phyloP scores from a whole-genome alignment of 37 sponge, comb jelly and placozoan species.

The Cladorhizidae sp. region DNA sequence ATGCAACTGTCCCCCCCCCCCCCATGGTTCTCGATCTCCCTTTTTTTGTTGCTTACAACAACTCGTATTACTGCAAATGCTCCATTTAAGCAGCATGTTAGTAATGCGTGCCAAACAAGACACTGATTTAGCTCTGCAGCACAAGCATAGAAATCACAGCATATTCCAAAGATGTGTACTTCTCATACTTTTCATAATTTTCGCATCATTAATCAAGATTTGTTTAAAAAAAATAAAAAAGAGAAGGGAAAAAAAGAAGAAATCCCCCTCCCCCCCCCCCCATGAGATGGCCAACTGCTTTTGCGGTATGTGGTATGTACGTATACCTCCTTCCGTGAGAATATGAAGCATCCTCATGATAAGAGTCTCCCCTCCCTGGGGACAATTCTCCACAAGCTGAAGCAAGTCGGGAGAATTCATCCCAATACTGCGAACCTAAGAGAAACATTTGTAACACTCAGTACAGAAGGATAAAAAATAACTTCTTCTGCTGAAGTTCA shows the following conservation, averaged over 20 bases:
- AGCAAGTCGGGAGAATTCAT: constrained; percentile 87
- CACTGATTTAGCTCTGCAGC: no score
- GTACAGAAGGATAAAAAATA: not conserved
- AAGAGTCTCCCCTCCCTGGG: constrained; percentile 93
- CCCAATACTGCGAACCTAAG: constrained; percentile 77
- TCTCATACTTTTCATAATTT: no score
- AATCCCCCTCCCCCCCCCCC: not conserved
- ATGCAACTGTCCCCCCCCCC: no score
- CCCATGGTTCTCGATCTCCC: no score
- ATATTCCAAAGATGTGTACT: no score
- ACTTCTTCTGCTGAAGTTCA: not conserved
- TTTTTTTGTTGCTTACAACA: no score
- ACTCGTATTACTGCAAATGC: no score
- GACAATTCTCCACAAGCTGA: constrained; percentile 86
- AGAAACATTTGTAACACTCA: not conserved
- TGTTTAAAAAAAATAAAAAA: not conserved
- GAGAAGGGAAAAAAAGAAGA: not conserved
- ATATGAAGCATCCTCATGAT: constrained; percentile 92
- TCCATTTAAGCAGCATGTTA: no score
- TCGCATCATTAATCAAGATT: no score
- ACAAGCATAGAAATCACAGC: no score
- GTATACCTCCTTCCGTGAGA: constrained; percentile 82
- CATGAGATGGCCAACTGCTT: no score
- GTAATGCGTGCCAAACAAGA: no score
- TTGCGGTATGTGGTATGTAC: not conserved